These are phyloP conservation scores for Drosophila seguyi DNA, from an alignment of 1,140 invertebrate species.

Conservation along the genomic window DNA sequence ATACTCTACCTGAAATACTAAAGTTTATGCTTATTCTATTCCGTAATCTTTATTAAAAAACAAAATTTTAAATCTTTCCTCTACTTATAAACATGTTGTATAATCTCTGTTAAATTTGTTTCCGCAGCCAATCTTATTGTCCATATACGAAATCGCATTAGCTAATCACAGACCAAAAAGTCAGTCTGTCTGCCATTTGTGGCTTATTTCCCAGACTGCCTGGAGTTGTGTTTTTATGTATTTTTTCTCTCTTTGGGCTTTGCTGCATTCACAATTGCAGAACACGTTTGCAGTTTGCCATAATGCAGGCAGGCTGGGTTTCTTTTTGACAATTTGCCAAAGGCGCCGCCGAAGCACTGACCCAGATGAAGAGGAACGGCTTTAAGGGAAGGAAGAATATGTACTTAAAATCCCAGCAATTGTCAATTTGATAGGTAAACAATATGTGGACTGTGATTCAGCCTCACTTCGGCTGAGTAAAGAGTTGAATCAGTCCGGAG, in stretches of 20 bases:
- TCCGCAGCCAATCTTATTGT: conserved; percentile 25
- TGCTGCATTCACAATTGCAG: conserved; percentile 36
- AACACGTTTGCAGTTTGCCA: conserved; percentile 40
- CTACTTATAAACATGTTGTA: background rate
- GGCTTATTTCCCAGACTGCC: conserved; percentile 44
- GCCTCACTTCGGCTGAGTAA: conserved; percentile 1
- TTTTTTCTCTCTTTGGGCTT: conserved; percentile 8
- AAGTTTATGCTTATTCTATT: no score
- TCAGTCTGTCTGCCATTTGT: conserved; percentile 40
- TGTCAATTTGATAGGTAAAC: background rate
- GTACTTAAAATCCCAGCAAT: background rate
- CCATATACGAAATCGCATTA: conserved; percentile 31
- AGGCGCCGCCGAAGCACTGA: conserved; percentile 6
- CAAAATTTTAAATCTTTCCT: conserved; percentile 4
- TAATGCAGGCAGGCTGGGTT: conserved; percentile 36
- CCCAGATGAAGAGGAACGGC: conserved; percentile 22
- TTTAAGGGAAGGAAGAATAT: conserved; percentile 5
- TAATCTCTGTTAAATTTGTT: conserved; percentile 6
- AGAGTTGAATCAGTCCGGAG: conserved; percentile 23
- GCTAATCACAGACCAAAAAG: conserved; percentile 47
- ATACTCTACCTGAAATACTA: no score
- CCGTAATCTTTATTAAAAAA: background rate
- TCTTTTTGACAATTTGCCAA: conserved; percentile 48
- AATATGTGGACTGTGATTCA: conserved; percentile 29
- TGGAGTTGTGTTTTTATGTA: conserved; percentile 34